These are phyloP conservation scores for Datnioides undecimradiatus DNA, from an alignment of 2,113 vertebrate species.

Conservation along the genomic window DNA sequence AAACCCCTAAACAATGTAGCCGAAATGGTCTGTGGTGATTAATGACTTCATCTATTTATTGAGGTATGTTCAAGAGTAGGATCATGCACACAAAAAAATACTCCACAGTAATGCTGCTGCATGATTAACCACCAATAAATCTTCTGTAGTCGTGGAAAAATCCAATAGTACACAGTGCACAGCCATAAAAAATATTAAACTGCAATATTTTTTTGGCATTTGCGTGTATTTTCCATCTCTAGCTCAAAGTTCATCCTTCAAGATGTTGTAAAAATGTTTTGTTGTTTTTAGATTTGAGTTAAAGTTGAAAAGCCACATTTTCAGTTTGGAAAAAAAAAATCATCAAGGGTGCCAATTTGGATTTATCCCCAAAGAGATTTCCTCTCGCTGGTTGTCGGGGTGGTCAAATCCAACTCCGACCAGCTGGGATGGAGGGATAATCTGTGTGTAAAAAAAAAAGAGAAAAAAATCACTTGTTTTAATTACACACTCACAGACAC, in stretches of 20 bases:
- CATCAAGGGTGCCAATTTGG: conserved; percentile 82
- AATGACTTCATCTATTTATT: neutral
- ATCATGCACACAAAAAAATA: neutral
- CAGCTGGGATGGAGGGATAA: conserved; percentile 86
- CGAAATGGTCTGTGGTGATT: neutral
- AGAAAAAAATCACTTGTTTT: conserved; percentile 84
- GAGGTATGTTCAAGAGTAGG: neutral
- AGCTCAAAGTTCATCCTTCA: neutral
- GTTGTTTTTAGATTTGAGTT: conserved; percentile 21
- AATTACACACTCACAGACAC: conserved; percentile 80
- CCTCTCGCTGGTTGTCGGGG: conserved; percentile 77
- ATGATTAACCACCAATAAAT: neutral
- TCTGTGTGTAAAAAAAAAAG: conserved; percentile 77
- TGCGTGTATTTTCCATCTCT: neutral
- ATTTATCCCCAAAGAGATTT: conserved; percentile 79
- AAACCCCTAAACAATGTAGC: neutral
- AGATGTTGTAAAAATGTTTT: neutral
- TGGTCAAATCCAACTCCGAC: conserved; percentile 83
- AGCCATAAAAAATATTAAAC: neutral
- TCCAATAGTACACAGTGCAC: neutral
- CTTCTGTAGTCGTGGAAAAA: neutral
- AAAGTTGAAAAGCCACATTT: conserved; percentile 42
- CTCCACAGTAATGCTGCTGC: neutral
- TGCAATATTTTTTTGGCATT: neutral
- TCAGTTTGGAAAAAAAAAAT: conserved; percentile 52